A percentile compares a stretch with the other conserved stretches of the same genome.
phyloP scores from a whole-genome alignment of 2,113 vertebrate species.

The Chinchilla lanigera region DNA sequence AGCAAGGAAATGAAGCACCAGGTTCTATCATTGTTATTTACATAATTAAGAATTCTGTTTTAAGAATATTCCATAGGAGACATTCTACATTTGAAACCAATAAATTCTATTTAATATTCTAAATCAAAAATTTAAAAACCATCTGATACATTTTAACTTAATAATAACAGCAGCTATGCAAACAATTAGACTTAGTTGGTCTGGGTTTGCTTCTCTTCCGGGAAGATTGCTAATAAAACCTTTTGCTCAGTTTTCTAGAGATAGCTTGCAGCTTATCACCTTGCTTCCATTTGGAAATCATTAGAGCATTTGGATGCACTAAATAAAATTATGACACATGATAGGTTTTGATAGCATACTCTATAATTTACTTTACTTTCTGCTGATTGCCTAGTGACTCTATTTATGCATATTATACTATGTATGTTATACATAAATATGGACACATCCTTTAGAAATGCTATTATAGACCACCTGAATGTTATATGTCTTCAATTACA shows the following conservation, averaged over 20 bases:
- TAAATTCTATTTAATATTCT: not conserved
- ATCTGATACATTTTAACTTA: conserved; percentile 38
- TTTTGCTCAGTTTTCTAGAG: conserved; percentile 43
- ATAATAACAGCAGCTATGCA: not conserved
- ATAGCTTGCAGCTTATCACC: not conserved
- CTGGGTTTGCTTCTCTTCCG: conserved; percentile 28
- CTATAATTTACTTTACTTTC: conserved; percentile 31
- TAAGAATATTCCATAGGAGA: not conserved
- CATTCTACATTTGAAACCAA: conserved; percentile 27
- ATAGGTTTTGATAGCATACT: not conserved
- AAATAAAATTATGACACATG: conserved; percentile 49
- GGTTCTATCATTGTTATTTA: not conserved
- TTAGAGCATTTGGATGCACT: not conserved
- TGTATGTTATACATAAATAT: not conserved
- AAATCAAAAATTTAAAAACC: conserved; percentile 23
- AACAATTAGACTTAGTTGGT: conserved; percentile 21
- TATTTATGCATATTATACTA: conserved; percentile 6
- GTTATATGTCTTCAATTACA: conserved; percentile 26
- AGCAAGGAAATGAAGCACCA: conserved; percentile 3
- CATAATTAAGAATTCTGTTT: not conserved
- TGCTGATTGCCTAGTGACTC: not conserved
- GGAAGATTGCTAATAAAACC: conserved; percentile 1
- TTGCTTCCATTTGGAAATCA: conserved; percentile 39
- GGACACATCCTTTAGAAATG: conserved; percentile 32
- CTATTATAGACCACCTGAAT: not conserved